These are phyloP conservation scores for Protophormia terraenovae DNA, from an alignment of 2,888 invertebrate species.

Conservation along the genomic window DNA sequence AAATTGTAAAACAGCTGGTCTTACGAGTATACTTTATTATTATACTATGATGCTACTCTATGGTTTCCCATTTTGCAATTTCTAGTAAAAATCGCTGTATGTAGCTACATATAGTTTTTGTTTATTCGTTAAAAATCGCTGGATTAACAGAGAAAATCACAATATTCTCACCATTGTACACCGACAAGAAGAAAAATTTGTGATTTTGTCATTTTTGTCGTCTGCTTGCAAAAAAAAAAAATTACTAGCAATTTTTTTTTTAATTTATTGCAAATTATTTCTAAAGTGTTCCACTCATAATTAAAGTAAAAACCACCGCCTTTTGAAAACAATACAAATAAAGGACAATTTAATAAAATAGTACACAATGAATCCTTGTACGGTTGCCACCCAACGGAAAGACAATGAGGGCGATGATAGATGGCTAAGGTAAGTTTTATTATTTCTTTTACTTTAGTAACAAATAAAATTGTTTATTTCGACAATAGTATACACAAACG, in stretches of 20 bases:
- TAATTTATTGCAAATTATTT: slow-evolving; percentile 10
- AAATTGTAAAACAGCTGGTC: no score
- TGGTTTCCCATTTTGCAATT: no score
- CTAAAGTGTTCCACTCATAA: background rate
- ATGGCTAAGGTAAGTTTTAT: slow-evolving; percentile 84
- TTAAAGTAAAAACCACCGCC: background rate
- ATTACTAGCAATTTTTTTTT: slow-evolving; percentile 9
- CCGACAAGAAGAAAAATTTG: slow-evolving; percentile 40
- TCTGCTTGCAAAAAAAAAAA: slow-evolving; percentile 22
- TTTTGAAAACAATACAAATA: background rate
- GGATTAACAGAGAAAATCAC: no score
- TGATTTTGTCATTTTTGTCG: slow-evolving; percentile 48
- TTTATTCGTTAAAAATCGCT: no score
- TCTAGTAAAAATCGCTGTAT: no score
- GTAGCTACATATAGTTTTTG: no score
- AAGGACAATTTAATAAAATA: background rate
- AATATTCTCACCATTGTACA: no score
- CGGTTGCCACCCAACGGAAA: slow-evolving; percentile 86
- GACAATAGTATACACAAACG: slow-evolving; percentile 85
- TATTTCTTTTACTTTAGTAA: background rate
- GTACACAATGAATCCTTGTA: slow-evolving; percentile 87
- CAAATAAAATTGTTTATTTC: background rate
- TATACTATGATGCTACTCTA: no score
- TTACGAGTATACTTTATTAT: no score
- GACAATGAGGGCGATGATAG: slow-evolving; percentile 92